phyloP scores from a whole-genome alignment of 2,113 vertebrate species.

The Rhabdomys dilectus region DNA sequence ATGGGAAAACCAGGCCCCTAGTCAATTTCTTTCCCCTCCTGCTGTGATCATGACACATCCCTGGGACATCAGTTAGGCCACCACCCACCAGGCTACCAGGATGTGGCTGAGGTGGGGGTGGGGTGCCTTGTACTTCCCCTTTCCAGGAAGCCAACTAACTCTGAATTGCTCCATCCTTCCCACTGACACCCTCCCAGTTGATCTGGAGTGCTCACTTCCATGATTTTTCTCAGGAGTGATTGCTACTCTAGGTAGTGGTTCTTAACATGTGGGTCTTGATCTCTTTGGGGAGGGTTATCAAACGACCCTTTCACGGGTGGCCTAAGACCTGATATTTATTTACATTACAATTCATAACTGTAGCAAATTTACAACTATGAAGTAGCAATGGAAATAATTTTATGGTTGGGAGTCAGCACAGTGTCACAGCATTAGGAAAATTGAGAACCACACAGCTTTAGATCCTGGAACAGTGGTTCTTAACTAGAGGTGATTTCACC shows the following conservation, averaged over 20 bases:
- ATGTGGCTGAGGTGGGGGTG: slow-evolving; percentile 39
- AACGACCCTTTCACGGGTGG: background rate
- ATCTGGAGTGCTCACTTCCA: background rate
- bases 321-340: background rate
- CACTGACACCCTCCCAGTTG: background rate
- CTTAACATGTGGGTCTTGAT: background rate
- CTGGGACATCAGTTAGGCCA: slow-evolving; percentile 29
- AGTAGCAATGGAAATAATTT: background rate
- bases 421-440: background rate
- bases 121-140: slow-evolving; percentile 29
- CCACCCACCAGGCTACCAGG: background rate
- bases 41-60: slow-evolving; percentile 2
- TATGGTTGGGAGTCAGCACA: background rate
- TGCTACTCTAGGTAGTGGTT: background rate
- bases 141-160: slow-evolving; percentile 51
- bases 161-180: background rate
- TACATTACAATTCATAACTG: background rate
- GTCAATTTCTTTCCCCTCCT: background rate
- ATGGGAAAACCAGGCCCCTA: background rate
- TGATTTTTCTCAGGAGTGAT: background rate
- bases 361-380: background rate
- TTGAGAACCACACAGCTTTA: background rate
- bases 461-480: background rate
- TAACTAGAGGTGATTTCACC: background rate
- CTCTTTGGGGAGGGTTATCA: background rate